phyloP scores from a whole-genome alignment of 1,140 invertebrate genomes.

The Hydropsyche tenuis region DNA sequence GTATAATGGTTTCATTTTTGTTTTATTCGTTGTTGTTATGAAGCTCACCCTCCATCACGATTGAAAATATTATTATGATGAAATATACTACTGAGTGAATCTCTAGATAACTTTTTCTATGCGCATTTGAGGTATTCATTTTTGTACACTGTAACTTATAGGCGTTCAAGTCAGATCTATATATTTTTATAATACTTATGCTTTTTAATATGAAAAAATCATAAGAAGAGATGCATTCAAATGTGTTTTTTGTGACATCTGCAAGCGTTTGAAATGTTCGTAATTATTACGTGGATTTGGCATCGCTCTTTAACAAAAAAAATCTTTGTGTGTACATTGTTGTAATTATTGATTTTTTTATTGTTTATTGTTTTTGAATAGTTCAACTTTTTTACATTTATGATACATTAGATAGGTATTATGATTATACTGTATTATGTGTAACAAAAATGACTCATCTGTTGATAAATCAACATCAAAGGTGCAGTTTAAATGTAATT shows the following conservation, averaged over 20 bases:
- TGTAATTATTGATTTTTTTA: conserved; percentile 4
- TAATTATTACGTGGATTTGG: too few relatives aligned
- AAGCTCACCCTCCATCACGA: too few relatives aligned
- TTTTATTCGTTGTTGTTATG: too few relatives aligned
- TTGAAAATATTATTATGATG: too few relatives aligned
- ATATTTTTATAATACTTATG: conserved; percentile 18
- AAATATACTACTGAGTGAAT: not conserved
- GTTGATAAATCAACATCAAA: conserved; percentile 9
- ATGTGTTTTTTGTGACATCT: too few relatives aligned
- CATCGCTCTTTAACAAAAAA: too few relatives aligned
- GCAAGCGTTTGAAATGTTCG: too few relatives aligned
- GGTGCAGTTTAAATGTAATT: conserved; percentile 14
- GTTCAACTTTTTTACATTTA: conserved; percentile 26
- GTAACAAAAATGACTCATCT: not conserved
- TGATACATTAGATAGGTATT: conserved; percentile 26
- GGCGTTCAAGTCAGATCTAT: conserved; percentile 14
- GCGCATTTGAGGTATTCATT: conserved; percentile 2
- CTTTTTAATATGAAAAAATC: conserved; percentile 13
- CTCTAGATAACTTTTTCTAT: conserved; percentile 3
- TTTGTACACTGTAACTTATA: conserved; percentile 18
- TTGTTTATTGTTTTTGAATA: not conserved
- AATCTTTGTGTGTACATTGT: not conserved
- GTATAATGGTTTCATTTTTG: too few relatives aligned
- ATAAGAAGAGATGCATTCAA: not conserved
- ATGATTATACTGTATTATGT: conserved; percentile 16